Percentiles rank a stretch among this genome's conserved stretches.
Evolutionary conservation across 2,113 vertebrate species (phyloP).

Genomic region (Lamprologus ornatipinnis): DNA sequence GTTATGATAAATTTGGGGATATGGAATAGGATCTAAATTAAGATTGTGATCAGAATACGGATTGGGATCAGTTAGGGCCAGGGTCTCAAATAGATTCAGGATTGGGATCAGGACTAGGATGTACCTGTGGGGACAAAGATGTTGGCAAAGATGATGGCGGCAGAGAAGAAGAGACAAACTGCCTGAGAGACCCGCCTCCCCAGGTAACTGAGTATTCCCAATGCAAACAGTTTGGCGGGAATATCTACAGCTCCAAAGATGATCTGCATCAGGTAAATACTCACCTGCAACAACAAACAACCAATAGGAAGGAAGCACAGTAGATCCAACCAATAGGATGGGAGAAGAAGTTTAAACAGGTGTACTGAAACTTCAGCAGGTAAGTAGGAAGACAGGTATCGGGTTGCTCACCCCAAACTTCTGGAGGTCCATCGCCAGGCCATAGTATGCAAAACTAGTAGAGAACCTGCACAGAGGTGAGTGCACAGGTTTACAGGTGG

Average conservation of each 20-base stretch:
- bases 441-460: conserved; percentile 90
- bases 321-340: not conserved
- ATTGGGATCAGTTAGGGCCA: fast-evolving
- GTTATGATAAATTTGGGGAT: not conserved
- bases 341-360: not conserved
- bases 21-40: not conserved
- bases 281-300: conserved; percentile 58
- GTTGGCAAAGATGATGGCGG: conserved; percentile 75
- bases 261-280: conserved; percentile 86
- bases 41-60: not conserved
- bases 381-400: not conserved
- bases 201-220: conserved; percentile 72
- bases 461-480: conserved; percentile 65
- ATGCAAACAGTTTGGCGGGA: conserved; percentile 80
- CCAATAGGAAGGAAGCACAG: not conserved
- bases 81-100: not conserved
- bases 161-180: conserved; percentile 65
- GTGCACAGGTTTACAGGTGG: not conserved
- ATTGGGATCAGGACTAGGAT: not conserved
- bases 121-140: conserved; percentile 80
- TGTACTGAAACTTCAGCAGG: not conserved
- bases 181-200: conserved; percentile 78
- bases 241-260: conserved; percentile 86
- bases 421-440: conserved; percentile 89
- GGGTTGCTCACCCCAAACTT: conserved; percentile 76